Base-by-base conservation (phyloP, 2,113 vertebrate species). In the Gymnobelideus leadbeateri region DNA sequence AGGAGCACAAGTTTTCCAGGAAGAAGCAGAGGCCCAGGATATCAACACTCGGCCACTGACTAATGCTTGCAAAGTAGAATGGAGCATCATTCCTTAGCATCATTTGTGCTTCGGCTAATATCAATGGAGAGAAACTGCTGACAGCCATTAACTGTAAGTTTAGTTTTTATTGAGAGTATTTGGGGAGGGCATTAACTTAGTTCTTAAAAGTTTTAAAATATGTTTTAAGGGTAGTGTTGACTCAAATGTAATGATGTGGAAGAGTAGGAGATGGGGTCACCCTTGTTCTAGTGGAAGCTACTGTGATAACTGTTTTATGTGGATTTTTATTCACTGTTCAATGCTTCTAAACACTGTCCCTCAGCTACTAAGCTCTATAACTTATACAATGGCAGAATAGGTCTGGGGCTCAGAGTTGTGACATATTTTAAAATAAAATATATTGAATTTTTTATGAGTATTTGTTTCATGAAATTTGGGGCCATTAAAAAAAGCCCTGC, bases 231-330 rank as follows among this genome's bases (percentile, higher is more conserved):
- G 95, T 98, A 98, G 98, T 94, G 98, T 95, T 97, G 95, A 98
- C 95, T 98, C 98, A 97, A 98, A 97, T 96, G 97, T 98, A 98
- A 98, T 98, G 96, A 98, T 98, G 97, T 98, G 98, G 98, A 98
- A 97, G 96, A 97, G 98, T 99, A 99, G 99, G 98, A 99, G 98
- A 99, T 98, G 98, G 99, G 99, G 99, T 99, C 99, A 99, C 99
- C 98, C 98, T 99, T 98, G 99, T 99, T 99, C 99, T 99, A 99
- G 99, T 99, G n/a, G 99, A 99, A 99, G 99, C 99, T 98, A 98
- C 98, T 99, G 99, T 98, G 98, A 99, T 99, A 99, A 99, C 98
- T 99, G 98, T 99, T 98, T 98, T 98, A 98, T 98, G 98, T 98
- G 98, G 98, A 99, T 98, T 99, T 99, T 98, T 99, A 99, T 98